These are phyloP conservation scores for Spinus pinus DNA, from an alignment of 2,797 vertebrate species.

Conservation along the genomic window DNA sequence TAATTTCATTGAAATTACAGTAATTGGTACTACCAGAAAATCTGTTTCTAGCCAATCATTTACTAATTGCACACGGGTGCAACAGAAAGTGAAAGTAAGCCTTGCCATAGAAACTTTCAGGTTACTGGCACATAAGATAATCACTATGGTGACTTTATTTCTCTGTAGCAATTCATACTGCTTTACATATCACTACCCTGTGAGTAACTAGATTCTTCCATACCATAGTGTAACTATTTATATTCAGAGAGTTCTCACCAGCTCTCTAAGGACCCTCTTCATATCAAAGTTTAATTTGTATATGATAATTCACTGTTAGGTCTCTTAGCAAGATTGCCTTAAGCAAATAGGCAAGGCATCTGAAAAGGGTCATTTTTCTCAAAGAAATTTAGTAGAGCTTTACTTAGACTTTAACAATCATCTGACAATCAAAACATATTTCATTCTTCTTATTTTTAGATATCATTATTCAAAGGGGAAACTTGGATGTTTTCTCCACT, in stretches of 20 bases:
- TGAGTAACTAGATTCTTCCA: neutral
- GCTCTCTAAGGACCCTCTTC: neutral
- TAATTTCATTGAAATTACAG: neutral
- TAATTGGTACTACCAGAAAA: neutral
- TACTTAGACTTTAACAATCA: slow-evolving; percentile 2
- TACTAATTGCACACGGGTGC: neutral
- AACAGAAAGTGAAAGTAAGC: neutral
- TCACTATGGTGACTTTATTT: neutral
- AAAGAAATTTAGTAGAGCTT: neutral
- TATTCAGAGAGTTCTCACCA: neutral
- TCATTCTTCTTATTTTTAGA: slow-evolving; percentile 46
- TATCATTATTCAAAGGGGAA: slow-evolving; percentile 34
- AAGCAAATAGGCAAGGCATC: neutral
- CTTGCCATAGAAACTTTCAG: neutral
- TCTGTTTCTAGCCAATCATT: neutral
- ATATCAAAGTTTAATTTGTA: slow-evolving; percentile 50
- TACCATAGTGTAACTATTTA: slow-evolving; percentile 5
- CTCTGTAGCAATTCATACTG: neutral
- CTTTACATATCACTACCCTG: neutral
- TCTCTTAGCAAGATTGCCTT: neutral
- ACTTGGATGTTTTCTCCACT: neutral
- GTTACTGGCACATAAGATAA: neutral
- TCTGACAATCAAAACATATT: slow-evolving; percentile 5
- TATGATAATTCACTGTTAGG: slow-evolving; percentile 26
- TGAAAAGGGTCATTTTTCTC: slow-evolving; percentile 18